A percentile compares a stretch with the other conserved stretches of the same genome.
Conservation (phyloP, 1,140 invertebrate species). For the Diuraphis noxia region DNA sequence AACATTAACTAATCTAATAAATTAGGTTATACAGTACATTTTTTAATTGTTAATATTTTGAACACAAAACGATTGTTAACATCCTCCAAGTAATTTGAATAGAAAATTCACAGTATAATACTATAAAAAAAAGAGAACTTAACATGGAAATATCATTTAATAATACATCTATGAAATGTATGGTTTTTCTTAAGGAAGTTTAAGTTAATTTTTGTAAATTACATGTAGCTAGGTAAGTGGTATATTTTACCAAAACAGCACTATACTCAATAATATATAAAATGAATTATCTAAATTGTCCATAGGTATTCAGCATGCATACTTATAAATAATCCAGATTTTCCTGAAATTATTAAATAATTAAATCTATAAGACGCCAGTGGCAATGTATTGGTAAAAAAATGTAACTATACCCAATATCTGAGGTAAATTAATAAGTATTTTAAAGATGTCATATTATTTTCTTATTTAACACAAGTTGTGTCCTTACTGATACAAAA, state of each 20-base stretch:
- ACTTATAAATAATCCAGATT: background rate
- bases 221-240: background rate
- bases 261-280: background rate
- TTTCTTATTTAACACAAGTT: background rate
- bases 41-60: constrained; percentile 4
- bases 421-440: too few relatives aligned
- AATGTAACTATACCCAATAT: background rate
- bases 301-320: background rate
- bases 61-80: background rate
- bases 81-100: background rate
- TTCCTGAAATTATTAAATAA: background rate
- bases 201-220: background rate
- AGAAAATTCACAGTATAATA: background rate
- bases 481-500: background rate
- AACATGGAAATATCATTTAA: background rate
- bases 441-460: too few relatives aligned
- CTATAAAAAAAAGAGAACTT: background rate
- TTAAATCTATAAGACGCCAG: background rate
- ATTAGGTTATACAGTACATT: background rate
- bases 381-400: background rate
- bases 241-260: background rate
- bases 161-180: background rate
- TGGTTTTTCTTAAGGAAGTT: background rate
- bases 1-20: background rate
- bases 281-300: background rate